phyloP scores from a whole-genome alignment of 2,888 invertebrate genomes.

The Boloria euphrosyne region DNA sequence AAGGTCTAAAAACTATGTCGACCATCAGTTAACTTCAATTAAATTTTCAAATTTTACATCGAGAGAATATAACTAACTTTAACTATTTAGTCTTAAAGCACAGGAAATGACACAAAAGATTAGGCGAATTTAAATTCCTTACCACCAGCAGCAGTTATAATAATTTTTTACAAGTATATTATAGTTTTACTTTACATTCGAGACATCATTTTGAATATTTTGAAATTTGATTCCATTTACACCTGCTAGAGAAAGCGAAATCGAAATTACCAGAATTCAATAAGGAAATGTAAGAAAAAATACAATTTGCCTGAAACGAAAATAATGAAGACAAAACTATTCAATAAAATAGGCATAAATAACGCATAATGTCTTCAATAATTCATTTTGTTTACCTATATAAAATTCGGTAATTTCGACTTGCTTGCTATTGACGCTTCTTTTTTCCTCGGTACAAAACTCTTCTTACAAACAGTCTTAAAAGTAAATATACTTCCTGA shows the following conservation, averaged over 20 bases:
- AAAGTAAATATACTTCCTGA: slow-evolving; percentile 45
- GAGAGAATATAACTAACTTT: not conserved
- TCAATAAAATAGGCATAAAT: not conserved
- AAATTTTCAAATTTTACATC: not conserved
- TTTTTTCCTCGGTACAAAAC: slow-evolving; percentile 18
- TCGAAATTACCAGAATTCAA: slow-evolving; percentile 13
- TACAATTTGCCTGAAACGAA: not conserved
- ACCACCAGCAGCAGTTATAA: not conserved
- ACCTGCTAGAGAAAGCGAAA: not conserved
- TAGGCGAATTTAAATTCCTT: slow-evolving; percentile 2
- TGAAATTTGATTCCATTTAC: not conserved
- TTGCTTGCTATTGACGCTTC: not conserved
- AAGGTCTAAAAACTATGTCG: slow-evolving; percentile 12
- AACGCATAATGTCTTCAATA: not conserved
- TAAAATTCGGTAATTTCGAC: slow-evolving; percentile 19
- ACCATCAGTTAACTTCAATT: not conserved
- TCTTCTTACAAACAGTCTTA: slow-evolving; percentile 34
- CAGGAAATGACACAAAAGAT: slow-evolving; percentile 24
- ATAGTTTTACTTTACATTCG: not conserved
- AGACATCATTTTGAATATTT: not conserved
- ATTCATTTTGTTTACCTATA: not conserved
- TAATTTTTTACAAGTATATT: not conserved
- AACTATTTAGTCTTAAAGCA: slow-evolving; percentile 13
- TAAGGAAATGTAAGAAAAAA: too few species aligned
- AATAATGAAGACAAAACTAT: not conserved